phyloP scores from a whole-genome alignment of 2,888 invertebrate genomes.

The Caenorhabditis afra region DNA sequence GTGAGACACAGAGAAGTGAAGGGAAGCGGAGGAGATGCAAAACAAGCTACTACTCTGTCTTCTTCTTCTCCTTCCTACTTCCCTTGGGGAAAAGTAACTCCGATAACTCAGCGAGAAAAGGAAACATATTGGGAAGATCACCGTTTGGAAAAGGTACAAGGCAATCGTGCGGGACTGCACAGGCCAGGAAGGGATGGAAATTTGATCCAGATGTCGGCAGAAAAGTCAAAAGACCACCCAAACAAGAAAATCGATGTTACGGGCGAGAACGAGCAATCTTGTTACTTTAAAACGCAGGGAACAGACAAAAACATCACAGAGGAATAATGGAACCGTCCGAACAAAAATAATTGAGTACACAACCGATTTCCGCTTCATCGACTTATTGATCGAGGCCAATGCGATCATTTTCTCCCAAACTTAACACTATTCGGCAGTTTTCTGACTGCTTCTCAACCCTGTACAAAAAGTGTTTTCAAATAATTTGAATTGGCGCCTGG shows the following conservation, averaged over 20 bases:
- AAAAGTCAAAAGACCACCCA: background rate
- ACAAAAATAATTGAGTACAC: slow-evolving; percentile 13
- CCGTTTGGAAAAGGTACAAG: background rate
- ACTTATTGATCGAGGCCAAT: slow-evolving; percentile 34
- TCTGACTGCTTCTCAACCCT: too few species aligned
- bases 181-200: slow-evolving; percentile 1
- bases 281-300: background rate
- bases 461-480: background rate
- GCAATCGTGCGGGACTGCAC: too few species aligned
- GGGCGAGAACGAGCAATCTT: too few species aligned
- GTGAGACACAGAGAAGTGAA: slow-evolving; percentile 23
- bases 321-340: too few species aligned
- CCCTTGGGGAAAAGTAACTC: background rate
- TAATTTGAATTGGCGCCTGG: background rate
- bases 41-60: slow-evolving; percentile 39
- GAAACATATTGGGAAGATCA: slow-evolving; percentile 14
- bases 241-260: slow-evolving; percentile 24
- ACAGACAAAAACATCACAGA: background rate
- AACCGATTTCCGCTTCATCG: slow-evolving; percentile 11
- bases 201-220: slow-evolving; percentile 7
- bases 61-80: slow-evolving; percentile 4
- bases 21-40: slow-evolving; percentile 29
- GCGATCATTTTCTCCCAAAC: background rate
- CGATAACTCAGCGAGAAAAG: background rate
- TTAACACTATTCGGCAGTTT: too few species aligned